Base-by-base conservation (phyloP, 1,140 invertebrate species). In the Megathymus violae region DNA sequence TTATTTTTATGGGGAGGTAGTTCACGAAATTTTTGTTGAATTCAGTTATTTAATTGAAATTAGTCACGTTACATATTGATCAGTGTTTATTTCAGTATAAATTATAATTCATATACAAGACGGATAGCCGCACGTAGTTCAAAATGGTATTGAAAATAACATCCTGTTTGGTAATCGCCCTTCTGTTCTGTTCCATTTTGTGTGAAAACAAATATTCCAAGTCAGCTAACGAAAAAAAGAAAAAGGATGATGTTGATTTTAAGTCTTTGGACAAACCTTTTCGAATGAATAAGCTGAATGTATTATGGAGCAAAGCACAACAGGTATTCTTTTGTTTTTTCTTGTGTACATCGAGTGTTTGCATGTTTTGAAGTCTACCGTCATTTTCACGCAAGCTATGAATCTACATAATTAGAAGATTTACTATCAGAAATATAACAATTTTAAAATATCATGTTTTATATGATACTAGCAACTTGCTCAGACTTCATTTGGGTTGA, bases 281-380 rank as follows among this genome's bases (percentile, higher is more conserved):
- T 89, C 92, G 96, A 63, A 97, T 97, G 94, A 93, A 95, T 6
- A 98, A 97, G 90, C 85, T 97, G 3, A 97, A 98, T 90, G 76
- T 96, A 31, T 81, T 97, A 6, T 97, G 96, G 96, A 88, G 93
- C 0, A 97, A 97, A 92, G 96, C 96, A 1, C 94, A 95, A 90
- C 94, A 96, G 80, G 97, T 97, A 92, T 11, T 36, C 10, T 36
- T 36, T 36, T 36, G n/a, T 36, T 31, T 1, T 9, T 31, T 31
- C 7, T 3, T 22, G 19, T 22, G 5, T 5, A 22, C 19, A 5
- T 5, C 19, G 19, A 5, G 19, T 5, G 19, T 22, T 22, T 22
- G 5, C 2, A 56, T 16, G n/a, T 27, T 60, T 58, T 51, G 5
- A 9, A 9, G 15, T 15, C 25, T 10, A 25, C 36, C 36, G 14